These are phyloP conservation scores for Menura novaehollandiae DNA, from an alignment of 2,113 vertebrate genomes.

Conservation along the genomic window DNA sequence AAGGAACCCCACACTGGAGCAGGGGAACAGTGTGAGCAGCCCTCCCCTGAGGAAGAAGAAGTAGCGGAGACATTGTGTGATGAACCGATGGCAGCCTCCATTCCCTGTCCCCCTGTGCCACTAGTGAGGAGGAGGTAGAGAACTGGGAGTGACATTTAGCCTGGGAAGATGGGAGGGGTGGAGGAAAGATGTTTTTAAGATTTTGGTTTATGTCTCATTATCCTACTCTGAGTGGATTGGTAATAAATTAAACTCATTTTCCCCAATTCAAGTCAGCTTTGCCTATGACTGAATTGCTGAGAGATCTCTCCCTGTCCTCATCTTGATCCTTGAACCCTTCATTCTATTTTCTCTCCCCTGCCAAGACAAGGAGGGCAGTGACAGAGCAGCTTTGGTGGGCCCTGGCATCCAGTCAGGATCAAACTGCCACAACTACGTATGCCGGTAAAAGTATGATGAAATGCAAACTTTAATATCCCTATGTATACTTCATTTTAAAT, in stretches of 20 bases:
- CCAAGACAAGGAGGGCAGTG: neutral
- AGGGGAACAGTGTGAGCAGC: neutral
- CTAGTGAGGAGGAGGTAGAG: neutral
- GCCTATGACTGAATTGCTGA: neutral
- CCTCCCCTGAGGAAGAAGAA: neutral
- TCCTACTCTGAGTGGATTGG: neutral
- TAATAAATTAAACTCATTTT: neutral
- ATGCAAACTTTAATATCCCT: neutral
- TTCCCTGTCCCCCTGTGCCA: neutral
- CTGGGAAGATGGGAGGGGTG: neutral
- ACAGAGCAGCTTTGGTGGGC: neutral
- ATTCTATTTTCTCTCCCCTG: neutral
- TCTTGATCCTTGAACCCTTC: neutral
- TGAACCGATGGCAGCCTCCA: neutral
- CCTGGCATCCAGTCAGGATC: neutral
- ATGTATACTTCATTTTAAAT: neutral
- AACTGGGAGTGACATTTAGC: neutral
- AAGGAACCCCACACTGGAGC: neutral
- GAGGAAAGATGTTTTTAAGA: neutral
- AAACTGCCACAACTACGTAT: neutral
- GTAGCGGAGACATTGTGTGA: rapidly evolving
- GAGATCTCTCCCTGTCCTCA: neutral
- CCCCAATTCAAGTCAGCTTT: neutral
- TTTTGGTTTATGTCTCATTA: neutral
- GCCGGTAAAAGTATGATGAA: neutral